phyloP scores from a whole-genome alignment of 1,140 invertebrate species.

The Psix sp. region DNA sequence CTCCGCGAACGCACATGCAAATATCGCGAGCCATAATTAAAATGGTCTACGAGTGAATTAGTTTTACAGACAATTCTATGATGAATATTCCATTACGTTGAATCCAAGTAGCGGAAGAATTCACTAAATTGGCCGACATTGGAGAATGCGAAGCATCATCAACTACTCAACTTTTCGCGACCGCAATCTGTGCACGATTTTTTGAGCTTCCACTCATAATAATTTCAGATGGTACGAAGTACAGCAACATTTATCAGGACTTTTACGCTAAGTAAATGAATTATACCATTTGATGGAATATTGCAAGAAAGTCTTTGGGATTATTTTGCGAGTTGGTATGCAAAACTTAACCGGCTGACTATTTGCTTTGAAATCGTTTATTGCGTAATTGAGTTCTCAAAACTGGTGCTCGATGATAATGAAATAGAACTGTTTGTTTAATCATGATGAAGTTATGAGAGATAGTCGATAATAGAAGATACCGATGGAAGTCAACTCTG shows the following conservation, averaged over 20 bases:
- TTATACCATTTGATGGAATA: conserved; percentile 14
- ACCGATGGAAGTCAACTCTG: too few species aligned
- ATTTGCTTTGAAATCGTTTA: conserved; percentile 24
- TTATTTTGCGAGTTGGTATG: conserved; percentile 41
- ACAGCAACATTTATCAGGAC: conserved; percentile 21
- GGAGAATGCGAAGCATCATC: neutral
- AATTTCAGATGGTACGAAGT: too few species aligned
- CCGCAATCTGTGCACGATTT: conserved; percentile 1
- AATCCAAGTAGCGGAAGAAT: neutral
- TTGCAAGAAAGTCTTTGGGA: conserved; percentile 12
- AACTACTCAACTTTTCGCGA: conserved; percentile 10
- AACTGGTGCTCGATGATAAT: neutral
- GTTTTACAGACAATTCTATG: conserved; percentile 21
- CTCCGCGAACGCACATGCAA: conserved; percentile 5
- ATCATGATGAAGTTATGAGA: too few species aligned
- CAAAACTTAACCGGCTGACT: conserved; percentile 23
- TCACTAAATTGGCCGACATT: conserved; percentile 9
- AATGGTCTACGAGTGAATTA: conserved; percentile 11
- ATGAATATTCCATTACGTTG: conserved; percentile 21
- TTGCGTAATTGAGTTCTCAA: conserved; percentile 5
- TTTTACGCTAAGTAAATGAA: conserved; percentile 27
- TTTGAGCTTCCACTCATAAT: neutral
- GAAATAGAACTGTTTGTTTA: neutral
- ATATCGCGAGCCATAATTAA: conserved; percentile 17
- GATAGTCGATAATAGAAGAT: too few species aligned